Conservation (phyloP, 64 coral and sea anemone genomes). For the Stichodactyla mertensii region DNA sequence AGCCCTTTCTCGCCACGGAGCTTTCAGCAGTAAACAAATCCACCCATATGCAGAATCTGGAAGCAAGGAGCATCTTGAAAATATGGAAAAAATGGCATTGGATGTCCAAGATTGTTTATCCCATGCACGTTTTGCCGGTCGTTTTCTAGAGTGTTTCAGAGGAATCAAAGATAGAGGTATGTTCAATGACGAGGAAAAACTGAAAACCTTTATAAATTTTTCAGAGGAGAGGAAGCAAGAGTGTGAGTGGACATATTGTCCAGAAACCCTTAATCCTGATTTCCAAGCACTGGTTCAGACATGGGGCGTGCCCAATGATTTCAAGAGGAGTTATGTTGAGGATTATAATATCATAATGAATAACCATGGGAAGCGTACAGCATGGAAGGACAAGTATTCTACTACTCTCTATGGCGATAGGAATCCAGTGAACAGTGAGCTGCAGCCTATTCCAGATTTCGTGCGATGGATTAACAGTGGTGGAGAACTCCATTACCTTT, state of each 20-base stretch:
- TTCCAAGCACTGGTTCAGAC: conserved; percentile 28
- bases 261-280: conserved; percentile 27
- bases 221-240: conserved; percentile 48
- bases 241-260: conserved; percentile 26
- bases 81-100: conserved; percentile 56
- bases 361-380: not conserved
- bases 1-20: conserved; percentile 28
- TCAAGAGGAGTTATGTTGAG: conserved; percentile 36
- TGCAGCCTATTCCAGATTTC: conserved; percentile 50
- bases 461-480: conserved; percentile 24
- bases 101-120: conserved; percentile 36
- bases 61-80: conserved; percentile 41
- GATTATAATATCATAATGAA: conserved; percentile 40
- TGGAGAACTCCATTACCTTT: conserved; percentile 47
- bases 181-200: conserved; percentile 56
- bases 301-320: conserved; percentile 42
- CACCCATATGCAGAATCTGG: conserved; percentile 1
- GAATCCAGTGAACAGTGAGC: not conserved
- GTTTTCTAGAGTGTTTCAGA: conserved; percentile 29
- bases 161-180: no score
- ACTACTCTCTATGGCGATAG: conserved; percentile 16
- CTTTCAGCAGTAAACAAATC: conserved; percentile 37
- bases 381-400: conserved; percentile 49
- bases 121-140: conserved; percentile 35
- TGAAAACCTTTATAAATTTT: conserved; percentile 44